Base-by-base conservation (phyloP, 1,140 invertebrate species). In the Drosophila arawakana region DNA sequence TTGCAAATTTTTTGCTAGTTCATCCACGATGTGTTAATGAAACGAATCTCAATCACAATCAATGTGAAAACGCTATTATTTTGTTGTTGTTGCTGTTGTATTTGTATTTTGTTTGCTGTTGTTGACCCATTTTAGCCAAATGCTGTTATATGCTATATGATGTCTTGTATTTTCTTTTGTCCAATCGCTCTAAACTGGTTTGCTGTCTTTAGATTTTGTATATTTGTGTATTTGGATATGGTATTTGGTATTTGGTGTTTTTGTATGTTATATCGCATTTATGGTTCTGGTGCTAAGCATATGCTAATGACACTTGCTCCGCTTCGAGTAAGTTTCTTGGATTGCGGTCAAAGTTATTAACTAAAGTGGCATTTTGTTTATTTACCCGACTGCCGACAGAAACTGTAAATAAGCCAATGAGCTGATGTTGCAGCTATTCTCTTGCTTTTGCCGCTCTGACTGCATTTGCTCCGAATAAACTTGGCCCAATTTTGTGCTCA, bases 281-380 rank as follows among this genome's bases (percentile, higher is more conserved):
- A 15, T 15, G 77, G 76, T 86, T 85, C 78, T 86, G 62, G 80
- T 88, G 84, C 77, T 83, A 88, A 88, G 83, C 82, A 83, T 80
- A 88, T 88, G 83, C 83, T 83, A 88, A 88, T 86, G 84, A 66
- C 66, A 80, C 69, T 79, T 77, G 81, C 69, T 80, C 65, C 21
- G 54, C 37, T 82, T 83, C 47, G 67, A 61, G 18, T 70, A 44
- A 52, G 57, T 62, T 30, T 62, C 47, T 69, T 65, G 57, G 80
- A 86, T 82, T 82, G 78, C 82, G 82, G 82, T 86, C 82, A 86
- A 77, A 82, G 83, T 86, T 86, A 86, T 86, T 86, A 88, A 80
- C 82, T 77, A 82, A 88, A 75, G 46, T 68, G 66, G 81, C 63
- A 69, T 63, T 86, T 76, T 52, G 72, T 66, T 54, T 54, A 13